Evolutionary conservation across 1,140 invertebrate genomes (phyloP).

Genomic region (Eupeodes corollae): DNA sequence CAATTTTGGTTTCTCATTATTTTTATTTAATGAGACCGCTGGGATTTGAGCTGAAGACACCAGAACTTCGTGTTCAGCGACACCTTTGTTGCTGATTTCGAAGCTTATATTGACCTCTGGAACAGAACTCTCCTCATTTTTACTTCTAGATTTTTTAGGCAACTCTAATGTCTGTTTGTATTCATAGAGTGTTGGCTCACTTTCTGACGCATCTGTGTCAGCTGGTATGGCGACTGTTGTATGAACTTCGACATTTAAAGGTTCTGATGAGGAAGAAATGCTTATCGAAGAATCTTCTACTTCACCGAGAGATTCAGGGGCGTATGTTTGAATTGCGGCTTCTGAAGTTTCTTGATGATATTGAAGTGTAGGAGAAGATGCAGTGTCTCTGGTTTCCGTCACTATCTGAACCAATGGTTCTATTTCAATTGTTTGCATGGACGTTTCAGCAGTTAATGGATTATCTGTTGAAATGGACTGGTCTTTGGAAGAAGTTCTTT

Average conservation of each 20-base stretch:
- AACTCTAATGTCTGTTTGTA: constrained; percentile 30
- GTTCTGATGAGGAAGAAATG: constrained; percentile 41
- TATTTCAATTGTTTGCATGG: constrained; percentile 35
- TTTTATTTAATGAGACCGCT: constrained; percentile 1
- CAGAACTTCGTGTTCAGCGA: constrained; percentile 19
- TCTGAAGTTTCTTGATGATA: constrained; percentile 29
- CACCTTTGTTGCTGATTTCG: constrained; percentile 21
- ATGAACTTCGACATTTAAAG: constrained; percentile 50
- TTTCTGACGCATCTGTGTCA: constrained; percentile 30
- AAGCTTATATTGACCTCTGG: constrained; percentile 26
- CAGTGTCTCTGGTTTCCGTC: constrained; percentile 8
- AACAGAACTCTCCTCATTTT: constrained; percentile 1
- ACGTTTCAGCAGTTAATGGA: constrained; percentile 33
- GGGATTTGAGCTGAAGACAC: constrained; percentile 21
- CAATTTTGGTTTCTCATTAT: constrained; percentile 13
- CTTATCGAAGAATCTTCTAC: constrained; percentile 22
- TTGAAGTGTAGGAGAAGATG: constrained; percentile 8
- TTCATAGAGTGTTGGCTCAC: constrained; percentile 26
- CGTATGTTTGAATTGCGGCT: constrained; percentile 38
- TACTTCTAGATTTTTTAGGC: constrained; percentile 14
- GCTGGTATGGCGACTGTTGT: constrained; percentile 47
- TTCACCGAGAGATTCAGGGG: constrained; percentile 15
- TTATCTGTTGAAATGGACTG: constrained; percentile 19
- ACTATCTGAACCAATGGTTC: constrained; percentile 6
- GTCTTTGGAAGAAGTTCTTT: constrained; percentile 19